Base-by-base conservation (phyloP, 35 echinoderm and acorn worm species). In the Ophioderma brevispina region DNA sequence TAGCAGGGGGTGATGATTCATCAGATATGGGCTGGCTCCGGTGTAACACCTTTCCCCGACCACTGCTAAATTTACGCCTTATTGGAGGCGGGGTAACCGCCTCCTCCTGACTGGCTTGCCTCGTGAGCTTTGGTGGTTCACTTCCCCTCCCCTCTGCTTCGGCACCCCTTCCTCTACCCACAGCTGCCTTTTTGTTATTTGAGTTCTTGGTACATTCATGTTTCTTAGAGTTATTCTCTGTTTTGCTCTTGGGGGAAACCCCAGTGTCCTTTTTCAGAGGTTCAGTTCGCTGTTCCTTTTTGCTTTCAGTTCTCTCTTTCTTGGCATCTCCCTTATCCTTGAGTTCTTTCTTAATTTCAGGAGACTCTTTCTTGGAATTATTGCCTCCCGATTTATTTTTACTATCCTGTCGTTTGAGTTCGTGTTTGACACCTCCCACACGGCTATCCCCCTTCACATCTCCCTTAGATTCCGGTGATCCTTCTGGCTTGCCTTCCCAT, bases 91-190 rank as follows among this genome's bases (percentile, higher is more conserved):
- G 34, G n/a, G 76, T 63, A 32, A 85, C 80, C 23, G 87, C 87
- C 41, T 96, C 94, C 81, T 96, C 94, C 41, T 96, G 94, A 55
- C 91, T 93, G 5, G 94, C 91, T 63, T 96, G 94, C 43, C 94
- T 85, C n/a, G 41, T 83, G 41, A 96, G 40, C 37, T 87, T 59
- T 43, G 91, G 87, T 31, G 84, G 85, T 37, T 82, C 81, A 11
- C 81, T 35, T 63, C 92, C 91, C 76, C 63, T 59, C 55, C 76
- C 84, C 35, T 90, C 87, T 41, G 75, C 86, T 59, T 86, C 84
- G 13, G 55, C 87, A 87, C 85, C 82, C 64, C 91, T 55, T 14
- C 90, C 82, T 70, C 59, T 70, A 63, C 49, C 83, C 11, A 85
- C 35, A 59, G 31, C 33, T 14, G 52, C 83, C 36, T 85, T 91